Conservation (phyloP, 2,113 vertebrate species). For the Trogon melanurus region DNA sequence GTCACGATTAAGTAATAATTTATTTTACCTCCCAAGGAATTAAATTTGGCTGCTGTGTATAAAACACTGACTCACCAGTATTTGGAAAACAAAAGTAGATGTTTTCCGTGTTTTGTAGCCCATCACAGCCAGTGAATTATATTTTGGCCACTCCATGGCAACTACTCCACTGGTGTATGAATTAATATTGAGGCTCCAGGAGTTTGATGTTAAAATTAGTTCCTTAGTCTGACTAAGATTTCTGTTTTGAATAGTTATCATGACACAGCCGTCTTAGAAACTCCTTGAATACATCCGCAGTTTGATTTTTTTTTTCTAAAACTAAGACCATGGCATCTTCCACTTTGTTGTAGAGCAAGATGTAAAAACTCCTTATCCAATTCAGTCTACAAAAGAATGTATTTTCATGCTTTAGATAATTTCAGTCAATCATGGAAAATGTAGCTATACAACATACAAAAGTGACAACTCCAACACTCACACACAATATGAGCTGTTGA, state of each 20-base stretch:
- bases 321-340: not conserved
- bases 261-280: not conserved
- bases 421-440: conserved; percentile 76
- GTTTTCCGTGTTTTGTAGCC: conserved; percentile 42
- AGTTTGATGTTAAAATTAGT: not conserved
- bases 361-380: conserved; percentile 37
- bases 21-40: conserved; percentile 1
- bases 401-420: conserved; percentile 75
- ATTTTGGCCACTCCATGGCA: conserved; percentile 40
- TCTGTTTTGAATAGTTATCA: not conserved
- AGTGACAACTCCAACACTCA: conserved; percentile 72
- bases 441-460: conserved; percentile 73
- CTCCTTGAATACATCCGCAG: not conserved
- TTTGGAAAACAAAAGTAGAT: conserved; percentile 62
- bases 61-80: conserved; percentile 55
- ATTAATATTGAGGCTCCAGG: conserved; percentile 8
- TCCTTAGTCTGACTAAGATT: not conserved
- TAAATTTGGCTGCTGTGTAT: conserved; percentile 34
- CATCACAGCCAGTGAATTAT: conserved; percentile 15
- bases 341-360: not conserved
- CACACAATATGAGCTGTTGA: conserved; percentile 76
- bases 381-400: conserved; percentile 69
- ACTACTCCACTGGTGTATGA: not conserved
- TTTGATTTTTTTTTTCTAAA: not conserved
- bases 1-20: conserved; percentile 54